Base-by-base conservation (phyloP, 2,888 invertebrate species). In the Chouioia cunea region DNA sequence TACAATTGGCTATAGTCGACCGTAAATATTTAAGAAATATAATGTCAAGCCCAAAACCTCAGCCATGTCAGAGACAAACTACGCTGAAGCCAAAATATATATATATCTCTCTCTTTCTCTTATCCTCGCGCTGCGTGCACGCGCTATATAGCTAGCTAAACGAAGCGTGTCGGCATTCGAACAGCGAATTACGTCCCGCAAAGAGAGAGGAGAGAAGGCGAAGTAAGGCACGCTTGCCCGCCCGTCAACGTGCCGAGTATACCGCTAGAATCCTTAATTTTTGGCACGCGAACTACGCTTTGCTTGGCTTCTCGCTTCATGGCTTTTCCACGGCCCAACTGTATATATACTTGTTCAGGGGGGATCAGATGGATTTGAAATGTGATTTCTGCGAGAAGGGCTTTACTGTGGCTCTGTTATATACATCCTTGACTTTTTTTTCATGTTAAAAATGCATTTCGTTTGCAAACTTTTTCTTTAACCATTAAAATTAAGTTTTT, bases 181-280 rank as follows among this genome's bases (percentile, higher is more conserved):
- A 81, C 78, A 77, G 76, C 76, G 79, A 81, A 81, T 81, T 81
- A 80, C 81, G 79, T 77, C 76, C 73, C 75, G 71, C 10, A 36
- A 70, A 67, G 75, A 71, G 77, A 71, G 74, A 77, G 66, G 66
- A 68, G 56, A 27, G 27, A 27, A 6, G 43, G 60, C 67, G 53
- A 27, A 14, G 46, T 57, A 43, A 59, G 15, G 47, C n/a, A n/a
- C n/a, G n/a, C 15, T 23, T 20, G 12, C 22, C n/a, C 44, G 54
- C 46, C 54, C 27, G 56, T 22, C 65, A 60, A 14, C 43, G 27
- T 6, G 12, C 27, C 43, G 6, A 36, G 65, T 57, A 68, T 65
- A 46, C 76, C 73, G 70, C 67, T 60, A 74, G 79, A 79, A 81
- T 81, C 79, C 70, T 79, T 81, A 80, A 81, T 80, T 80, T 75